Conservation (phyloP, 2,797 vertebrate genomes). For the Emydoidea blandingii region DNA sequence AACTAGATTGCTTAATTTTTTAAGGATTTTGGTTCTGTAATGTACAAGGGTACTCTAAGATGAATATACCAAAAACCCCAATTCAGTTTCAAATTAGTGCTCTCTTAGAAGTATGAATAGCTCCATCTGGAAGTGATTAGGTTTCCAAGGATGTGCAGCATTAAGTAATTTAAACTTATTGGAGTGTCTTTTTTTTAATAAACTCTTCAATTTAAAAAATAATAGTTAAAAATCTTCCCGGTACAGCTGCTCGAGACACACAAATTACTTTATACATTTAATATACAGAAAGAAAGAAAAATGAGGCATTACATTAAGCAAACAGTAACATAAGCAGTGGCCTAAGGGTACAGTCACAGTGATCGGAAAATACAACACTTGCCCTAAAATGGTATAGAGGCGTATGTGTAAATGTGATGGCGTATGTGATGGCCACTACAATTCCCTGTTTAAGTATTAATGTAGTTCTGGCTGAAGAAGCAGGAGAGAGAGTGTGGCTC, state of each 20-base stretch:
- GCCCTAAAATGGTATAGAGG: not conserved
- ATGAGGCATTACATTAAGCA: constrained; percentile 23
- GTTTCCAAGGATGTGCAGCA: constrained; percentile 70
- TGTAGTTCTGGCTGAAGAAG: not conserved
- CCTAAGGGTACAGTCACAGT: not conserved
- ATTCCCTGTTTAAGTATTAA: not conserved
- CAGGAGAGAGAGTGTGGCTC: not conserved
- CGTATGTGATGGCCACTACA: fast-evolving
- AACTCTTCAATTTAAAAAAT: constrained; percentile 77
- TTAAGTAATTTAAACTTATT: constrained; percentile 77
- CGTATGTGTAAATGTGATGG: not conserved
- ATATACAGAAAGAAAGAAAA: constrained; percentile 3
- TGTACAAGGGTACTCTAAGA: constrained; percentile 73
- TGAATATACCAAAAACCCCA: constrained; percentile 64
- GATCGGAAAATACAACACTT: not conserved
- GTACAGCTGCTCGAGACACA: constrained; percentile 71
- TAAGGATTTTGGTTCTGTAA: constrained; percentile 64
- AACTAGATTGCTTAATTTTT: constrained; percentile 72
- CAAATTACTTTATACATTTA: constrained; percentile 53
- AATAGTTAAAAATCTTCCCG: constrained; percentile 59
- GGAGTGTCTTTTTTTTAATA: constrained; percentile 74
- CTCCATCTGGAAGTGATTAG: constrained; percentile 79
- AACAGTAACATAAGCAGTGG: not conserved
- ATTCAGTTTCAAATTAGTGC: constrained; percentile 77
- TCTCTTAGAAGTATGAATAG: constrained; percentile 75